Evolutionary conservation across 2,888 invertebrate species (phyloP).

Genomic region (Mythimna vitellina): DNA sequence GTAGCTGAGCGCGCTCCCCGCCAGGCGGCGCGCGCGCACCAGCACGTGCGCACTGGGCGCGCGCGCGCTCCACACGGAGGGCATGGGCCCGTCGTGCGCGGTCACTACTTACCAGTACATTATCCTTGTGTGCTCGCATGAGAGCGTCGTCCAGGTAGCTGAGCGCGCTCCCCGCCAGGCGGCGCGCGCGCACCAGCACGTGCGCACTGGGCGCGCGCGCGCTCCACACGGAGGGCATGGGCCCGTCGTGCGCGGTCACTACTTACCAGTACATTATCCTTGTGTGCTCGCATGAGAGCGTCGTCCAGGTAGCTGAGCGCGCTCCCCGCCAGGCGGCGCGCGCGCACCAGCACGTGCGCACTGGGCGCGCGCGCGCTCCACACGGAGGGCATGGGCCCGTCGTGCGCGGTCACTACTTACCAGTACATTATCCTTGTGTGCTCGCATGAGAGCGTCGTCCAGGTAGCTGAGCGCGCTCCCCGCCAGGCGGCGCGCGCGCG

Average conservation of each 20-base stretch:
- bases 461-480: conserved; percentile 90
- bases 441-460: conserved; percentile 76
- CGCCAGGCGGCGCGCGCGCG: conserved; percentile 92
- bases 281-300: conserved; percentile 66
- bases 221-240: conserved; percentile 92
- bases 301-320: conserved; percentile 90
- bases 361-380: conserved; percentile 94
- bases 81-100: conserved; percentile 93
- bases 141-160: conserved; percentile 85
- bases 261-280: conserved; percentile 79
- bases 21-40: conserved; percentile 92
- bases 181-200: too few relatives aligned
- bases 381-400: conserved; percentile 91
- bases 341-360: too few relatives aligned
- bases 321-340: conserved; percentile 91
- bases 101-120: conserved; percentile 90
- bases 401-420: conserved; percentile 93
- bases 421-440: conserved; percentile 75
- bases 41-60: too few relatives aligned
- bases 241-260: conserved; percentile 95
- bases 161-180: conserved; percentile 92
- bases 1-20: conserved; percentile 90
- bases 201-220: too few relatives aligned
- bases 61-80: conserved; percentile 92
- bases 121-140: conserved; percentile 68